Evolutionary conservation across 2,888 invertebrate genomes (phyloP), one percentile per base, ranked within the genome.

Genomic region (Eilema sororculum): DNA sequence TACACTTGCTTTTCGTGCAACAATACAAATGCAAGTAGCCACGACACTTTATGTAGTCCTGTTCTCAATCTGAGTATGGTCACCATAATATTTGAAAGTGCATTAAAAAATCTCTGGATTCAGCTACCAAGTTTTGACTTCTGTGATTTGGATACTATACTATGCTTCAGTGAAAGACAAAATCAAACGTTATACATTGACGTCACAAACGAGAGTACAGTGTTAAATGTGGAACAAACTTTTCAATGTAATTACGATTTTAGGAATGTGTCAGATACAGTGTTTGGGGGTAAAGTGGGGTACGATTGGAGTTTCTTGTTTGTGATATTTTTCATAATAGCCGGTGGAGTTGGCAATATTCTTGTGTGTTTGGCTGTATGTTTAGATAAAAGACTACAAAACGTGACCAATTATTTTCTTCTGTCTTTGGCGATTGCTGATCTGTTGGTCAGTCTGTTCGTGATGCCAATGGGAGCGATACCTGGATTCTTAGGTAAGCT

Each of bases 391-490:
- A 96, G 98, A 84, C 95, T 99, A 75, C 99, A 99, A 93, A 99
- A 98, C 92, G 98, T 98, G 78, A 99, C 99, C 77, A 99, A 99
- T 95, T 99, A 99, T 94, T 99, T 99, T 91, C 96, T 99, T 76
- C 96, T 99, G 84, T 99, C 99, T 28, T 93, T 99, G 89, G 99
- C 99, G 61, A 97, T 99, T 68, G 99, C 99, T 67, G 99, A 99
- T 95, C 96, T 99, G 72, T 96, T 99, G 76, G 99, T 99, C 87
- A 98, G 98, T 86, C 93, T 98, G 76, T 97, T 99, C 87, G 99
- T 99, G 70, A 99, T 99, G 99, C 99, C 99, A 5, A 96, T 99
- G 90, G 98, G 98, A 73, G 98, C 99, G 56, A 97, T 99, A 84
- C 98, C 98, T 37, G 99, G 98, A 88, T 98, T 99, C 93, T 95